Evolutionary conservation across 2,113 vertebrate species (phyloP), one percentile per base, ranked within the genome.

Genomic region (Sapajus apella): DNA sequence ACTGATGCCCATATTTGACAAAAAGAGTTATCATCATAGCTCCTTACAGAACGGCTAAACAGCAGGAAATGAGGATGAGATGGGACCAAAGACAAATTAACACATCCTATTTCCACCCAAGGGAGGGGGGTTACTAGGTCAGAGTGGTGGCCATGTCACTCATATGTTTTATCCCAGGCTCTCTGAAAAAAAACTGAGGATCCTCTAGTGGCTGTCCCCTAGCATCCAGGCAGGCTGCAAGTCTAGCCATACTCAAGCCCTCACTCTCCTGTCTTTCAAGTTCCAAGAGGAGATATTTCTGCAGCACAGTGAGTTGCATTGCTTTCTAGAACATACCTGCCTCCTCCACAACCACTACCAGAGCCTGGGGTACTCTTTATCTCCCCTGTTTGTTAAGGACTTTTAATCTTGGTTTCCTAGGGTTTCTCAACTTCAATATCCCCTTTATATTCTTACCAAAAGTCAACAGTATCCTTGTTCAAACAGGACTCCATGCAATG

Each of bases 61-160:
- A 66, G 61, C 58, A 94, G 56, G 27, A 86, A 75, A 35, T 18
- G 13, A 50, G 50, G 66, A 93, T 37, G 21, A 80, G 47, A 52
- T 81, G 40, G 23, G 20, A 61, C 75, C 83, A 91, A 81, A 95
- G 89, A 64, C 3, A 94, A 87, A 94, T 83, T 56, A 96, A n/a
- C 14, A 76, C 18, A 35, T 66, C 84, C 90, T 83, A 68, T 92
- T 95, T 82, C 84, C 37, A 94, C 52, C 37, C 45, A 61, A 40
- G 43, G 40, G 3, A 95, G 14, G 12, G 14, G 12, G 84, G 25
- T 68, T 84, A 91, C 30, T 35, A 82, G 68, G 64, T 52, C 32
- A 76, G 20, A 47, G 25, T 85, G 45, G 83, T 23, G 76, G 52
- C 72, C 52, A 17, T 84, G 90, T 82, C 55, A 23, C 84, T 90